Evolutionary conservation across 2,797 vertebrate species (phyloP).

Genomic region (Delichon dasypus): DNA sequence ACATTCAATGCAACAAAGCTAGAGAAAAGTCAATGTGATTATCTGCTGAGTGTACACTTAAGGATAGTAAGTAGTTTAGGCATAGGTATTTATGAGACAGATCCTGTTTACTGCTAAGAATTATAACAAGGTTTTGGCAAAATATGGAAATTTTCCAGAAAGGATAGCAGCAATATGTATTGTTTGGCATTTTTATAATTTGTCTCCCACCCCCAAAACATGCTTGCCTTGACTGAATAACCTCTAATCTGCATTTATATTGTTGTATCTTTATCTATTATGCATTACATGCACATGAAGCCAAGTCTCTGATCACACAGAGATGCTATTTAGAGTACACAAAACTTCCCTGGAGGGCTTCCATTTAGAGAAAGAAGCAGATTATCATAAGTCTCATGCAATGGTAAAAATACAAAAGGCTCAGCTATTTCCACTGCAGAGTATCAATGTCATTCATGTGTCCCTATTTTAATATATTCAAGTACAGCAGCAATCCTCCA

Average conservation of each 20-base stretch:
- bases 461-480: slow-evolving; percentile 55
- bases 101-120: not conserved
- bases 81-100: slow-evolving; percentile 12
- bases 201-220: not conserved
- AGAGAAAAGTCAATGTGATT: slow-evolving; percentile 1
- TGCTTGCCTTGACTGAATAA: slow-evolving; percentile 63
- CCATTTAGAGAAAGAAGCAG: slow-evolving; percentile 62
- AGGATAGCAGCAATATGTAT: not conserved
- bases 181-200: slow-evolving; percentile 37
- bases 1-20: slow-evolving; percentile 14
- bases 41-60: not conserved
- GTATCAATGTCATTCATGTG: slow-evolving; percentile 49
- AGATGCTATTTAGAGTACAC: slow-evolving; percentile 75
- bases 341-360: slow-evolving; percentile 75
- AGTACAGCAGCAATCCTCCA: slow-evolving; percentile 31
- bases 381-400: slow-evolving; percentile 48
- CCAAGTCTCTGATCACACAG: slow-evolving; percentile 68
- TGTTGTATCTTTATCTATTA: slow-evolving; percentile 56
- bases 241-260: slow-evolving; percentile 68
- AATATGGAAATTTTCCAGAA: slow-evolving; percentile 3
- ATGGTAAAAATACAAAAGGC: slow-evolving; percentile 54
- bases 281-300: slow-evolving; percentile 53
- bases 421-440: slow-evolving; percentile 47
- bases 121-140: not conserved
- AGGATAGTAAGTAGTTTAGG: slow-evolving; percentile 13